Evolutionary conservation across 2,888 invertebrate species (phyloP).

Genomic region (Cancer borealis): DNA sequence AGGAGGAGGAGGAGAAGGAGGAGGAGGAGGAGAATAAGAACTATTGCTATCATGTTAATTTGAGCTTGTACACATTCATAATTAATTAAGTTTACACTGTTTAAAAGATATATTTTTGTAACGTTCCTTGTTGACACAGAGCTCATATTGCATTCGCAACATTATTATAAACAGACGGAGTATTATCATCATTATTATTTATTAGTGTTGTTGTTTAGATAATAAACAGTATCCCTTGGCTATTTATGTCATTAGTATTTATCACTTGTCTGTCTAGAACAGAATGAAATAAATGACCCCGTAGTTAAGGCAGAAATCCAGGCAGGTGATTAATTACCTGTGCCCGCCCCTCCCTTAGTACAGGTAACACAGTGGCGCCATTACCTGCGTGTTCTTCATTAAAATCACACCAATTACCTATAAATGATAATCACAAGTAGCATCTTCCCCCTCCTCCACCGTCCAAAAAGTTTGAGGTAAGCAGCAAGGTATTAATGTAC

Average conservation of each 20-base stretch:
- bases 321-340: conserved; percentile 15
- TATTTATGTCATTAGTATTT: neutral
- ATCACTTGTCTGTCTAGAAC: neutral
- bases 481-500: neutral
- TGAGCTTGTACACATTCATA: no score
- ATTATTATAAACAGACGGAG: no score
- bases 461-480: neutral
- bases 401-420: neutral
- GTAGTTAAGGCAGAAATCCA: neutral
- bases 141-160: no score
- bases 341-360: neutral
- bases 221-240: neutral
- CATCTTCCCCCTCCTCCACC: neutral
- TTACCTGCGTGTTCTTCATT: neutral
- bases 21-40: no score
- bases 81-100: no score
- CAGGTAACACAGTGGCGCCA: neutral
- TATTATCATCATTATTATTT: neutral
- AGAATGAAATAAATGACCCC: neutral
- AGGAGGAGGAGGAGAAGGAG: neutral
- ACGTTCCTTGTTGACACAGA: no score
- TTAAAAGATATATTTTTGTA: no score
- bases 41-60: no score
- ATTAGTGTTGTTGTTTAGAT: neutral
- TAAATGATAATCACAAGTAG: neutral